These are phyloP conservation scores for Troilus luridus DNA, from an alignment of 2,888 invertebrate genomes.

Conservation along the genomic window DNA sequence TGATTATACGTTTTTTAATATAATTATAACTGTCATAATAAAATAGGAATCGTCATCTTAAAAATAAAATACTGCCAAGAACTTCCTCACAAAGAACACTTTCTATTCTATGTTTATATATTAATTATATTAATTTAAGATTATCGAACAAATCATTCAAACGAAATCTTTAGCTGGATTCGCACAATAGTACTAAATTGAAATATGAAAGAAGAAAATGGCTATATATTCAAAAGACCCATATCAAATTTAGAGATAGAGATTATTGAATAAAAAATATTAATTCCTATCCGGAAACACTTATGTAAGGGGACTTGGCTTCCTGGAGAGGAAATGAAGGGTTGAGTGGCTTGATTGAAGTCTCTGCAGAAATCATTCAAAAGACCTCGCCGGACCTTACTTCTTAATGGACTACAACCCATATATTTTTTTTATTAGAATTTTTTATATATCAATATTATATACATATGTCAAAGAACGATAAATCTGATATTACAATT, in stretches of 20 bases:
- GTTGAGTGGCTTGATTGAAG: constrained; percentile 34
- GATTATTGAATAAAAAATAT: constrained; percentile 26
- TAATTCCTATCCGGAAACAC: constrained; percentile 6
- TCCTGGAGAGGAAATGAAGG: constrained; percentile 44
- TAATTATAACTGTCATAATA: too few relatives aligned
- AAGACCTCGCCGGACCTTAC: background rate
- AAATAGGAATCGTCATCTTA: too few relatives aligned
- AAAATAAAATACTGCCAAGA: too few relatives aligned
- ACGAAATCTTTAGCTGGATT: background rate
- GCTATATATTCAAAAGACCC: background rate
- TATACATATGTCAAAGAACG: too few relatives aligned
- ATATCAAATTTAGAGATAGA: background rate
- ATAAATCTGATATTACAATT: too few relatives aligned
- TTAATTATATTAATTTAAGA: too few relatives aligned
- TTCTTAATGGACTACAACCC: background rate
- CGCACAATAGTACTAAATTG: background rate
- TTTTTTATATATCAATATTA: background rate
- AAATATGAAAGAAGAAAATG: background rate
- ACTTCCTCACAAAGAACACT: too few relatives aligned
- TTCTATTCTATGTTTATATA: too few relatives aligned
- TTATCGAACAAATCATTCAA: too few relatives aligned
- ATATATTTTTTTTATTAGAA: background rate
- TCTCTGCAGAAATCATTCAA: background rate
- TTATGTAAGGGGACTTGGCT: constrained; percentile 5
- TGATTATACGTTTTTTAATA: too few relatives aligned